These are phyloP conservation scores for Drosophila phalerata DNA, from an alignment of 2,888 invertebrate genomes.

Conservation along the genomic window DNA sequence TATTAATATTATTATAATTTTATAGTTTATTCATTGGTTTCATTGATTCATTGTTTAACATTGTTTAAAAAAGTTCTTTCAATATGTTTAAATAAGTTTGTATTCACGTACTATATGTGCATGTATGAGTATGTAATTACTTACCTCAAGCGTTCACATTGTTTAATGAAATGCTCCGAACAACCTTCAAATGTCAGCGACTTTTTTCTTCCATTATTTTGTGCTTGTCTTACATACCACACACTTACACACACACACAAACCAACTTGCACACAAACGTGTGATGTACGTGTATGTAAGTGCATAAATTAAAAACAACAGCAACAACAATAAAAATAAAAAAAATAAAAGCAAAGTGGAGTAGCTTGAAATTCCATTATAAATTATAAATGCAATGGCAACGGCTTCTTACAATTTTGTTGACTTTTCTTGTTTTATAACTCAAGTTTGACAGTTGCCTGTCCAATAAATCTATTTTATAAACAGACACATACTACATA, in stretches of 20 bases:
- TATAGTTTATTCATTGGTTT: conserved; percentile 19
- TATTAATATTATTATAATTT: conserved; percentile 11
- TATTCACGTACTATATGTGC: conserved; percentile 6
- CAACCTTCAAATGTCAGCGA: conserved; percentile 77
- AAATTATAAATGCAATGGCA: conserved; percentile 61
- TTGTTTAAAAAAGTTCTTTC: conserved; percentile 39
- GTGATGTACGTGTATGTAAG: conserved; percentile 43
- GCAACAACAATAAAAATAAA: conserved; percentile 26
- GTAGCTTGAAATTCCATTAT: conserved; percentile 60
- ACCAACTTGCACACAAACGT: conserved; percentile 5
- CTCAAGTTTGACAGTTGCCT: conserved; percentile 51
- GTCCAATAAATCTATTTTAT: conserved; percentile 58
- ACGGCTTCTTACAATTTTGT: conserved; percentile 42
- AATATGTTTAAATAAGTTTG: conserved; percentile 31
- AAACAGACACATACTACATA: background rate
- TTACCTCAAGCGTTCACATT: conserved; percentile 41
- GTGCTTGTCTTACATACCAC: conserved; percentile 51
- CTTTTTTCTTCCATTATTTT: conserved; percentile 51
- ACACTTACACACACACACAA: conserved; percentile 5
- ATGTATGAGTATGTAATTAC: conserved; percentile 25
- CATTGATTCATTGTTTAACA: conserved; percentile 6
- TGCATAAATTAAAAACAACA: conserved; percentile 55
- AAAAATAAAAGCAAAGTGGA: conserved; percentile 42
- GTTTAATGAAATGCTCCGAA: conserved; percentile 59
- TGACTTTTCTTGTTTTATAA: conserved; percentile 40